Conservation (phyloP, 2,113 vertebrate species). For the Cyprinodon tularosa region DNA sequence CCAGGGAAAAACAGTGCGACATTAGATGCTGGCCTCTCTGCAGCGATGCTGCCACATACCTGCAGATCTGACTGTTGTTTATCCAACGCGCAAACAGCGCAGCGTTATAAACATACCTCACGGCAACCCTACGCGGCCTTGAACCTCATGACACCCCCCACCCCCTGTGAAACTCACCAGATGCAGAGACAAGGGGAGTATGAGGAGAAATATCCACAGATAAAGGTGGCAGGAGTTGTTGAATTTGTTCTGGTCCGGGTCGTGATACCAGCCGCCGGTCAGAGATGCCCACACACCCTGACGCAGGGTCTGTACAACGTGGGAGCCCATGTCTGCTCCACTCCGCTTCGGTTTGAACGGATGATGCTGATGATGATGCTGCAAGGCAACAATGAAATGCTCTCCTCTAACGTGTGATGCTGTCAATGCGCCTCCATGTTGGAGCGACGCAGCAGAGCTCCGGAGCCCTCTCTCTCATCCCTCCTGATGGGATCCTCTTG, state of each 20-base stretch:
- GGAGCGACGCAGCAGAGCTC: conserved; percentile 45
- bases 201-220: conserved; percentile 93
- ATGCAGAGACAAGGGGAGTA: conserved; percentile 91
- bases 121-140: conserved; percentile 56
- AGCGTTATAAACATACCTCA: conserved; percentile 23
- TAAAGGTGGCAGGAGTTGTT: conserved; percentile 96
- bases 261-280: conserved; percentile 96
- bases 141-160: conserved; percentile 43
- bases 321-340: conserved; percentile 85
- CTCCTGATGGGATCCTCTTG: conserved; percentile 28
- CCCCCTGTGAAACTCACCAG: conserved; percentile 84
- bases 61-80: neutral
- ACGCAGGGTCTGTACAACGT: conserved; percentile 88
- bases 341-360: conserved; percentile 66
- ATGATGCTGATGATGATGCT: conserved; percentile 60
- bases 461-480: conserved; percentile 49
- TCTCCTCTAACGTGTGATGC: conserved; percentile 60
- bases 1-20: conserved; percentile 77
- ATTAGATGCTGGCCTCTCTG: conserved; percentile 29
- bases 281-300: conserved; percentile 96
- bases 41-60: neutral
- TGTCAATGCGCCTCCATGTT: conserved; percentile 75
- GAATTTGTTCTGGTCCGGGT: conserved; percentile 95
- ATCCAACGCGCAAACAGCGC: neutral
- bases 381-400: conserved; percentile 72